phyloP scores from a whole-genome alignment of 35 echinoderm and acorn worm species.

The Chiridota heheva region DNA sequence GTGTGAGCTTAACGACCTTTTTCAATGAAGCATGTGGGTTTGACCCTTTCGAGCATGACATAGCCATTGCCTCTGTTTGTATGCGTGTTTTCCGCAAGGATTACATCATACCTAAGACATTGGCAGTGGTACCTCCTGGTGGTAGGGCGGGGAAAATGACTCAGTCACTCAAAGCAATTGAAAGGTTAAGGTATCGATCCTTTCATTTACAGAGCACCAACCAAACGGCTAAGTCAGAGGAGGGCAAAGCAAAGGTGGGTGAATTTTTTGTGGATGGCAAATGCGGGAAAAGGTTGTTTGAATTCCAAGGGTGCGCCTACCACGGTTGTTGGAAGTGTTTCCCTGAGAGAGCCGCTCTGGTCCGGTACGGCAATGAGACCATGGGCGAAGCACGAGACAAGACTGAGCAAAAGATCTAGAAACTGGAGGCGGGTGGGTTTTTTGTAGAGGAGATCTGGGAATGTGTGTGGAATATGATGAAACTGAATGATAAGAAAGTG shows the following conservation, averaged over 20 bases:
- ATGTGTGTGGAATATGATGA: not conserved
- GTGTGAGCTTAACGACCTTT: no score
- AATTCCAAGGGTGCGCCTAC: constrained; percentile 21
- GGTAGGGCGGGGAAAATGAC: no score
- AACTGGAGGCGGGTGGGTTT: not conserved
- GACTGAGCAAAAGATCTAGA: not conserved
- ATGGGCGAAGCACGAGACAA: not conserved
- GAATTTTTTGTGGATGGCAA: constrained; percentile 10
- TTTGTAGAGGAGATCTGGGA: constrained; percentile 16
- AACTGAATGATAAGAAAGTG: no score
- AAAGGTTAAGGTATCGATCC: no score
- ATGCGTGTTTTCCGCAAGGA: constrained; percentile 33
- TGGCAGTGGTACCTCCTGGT: not conserved
- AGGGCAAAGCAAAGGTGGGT: constrained; percentile 11
- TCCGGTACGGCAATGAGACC: not conserved
- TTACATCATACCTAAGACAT: constrained; percentile 45
- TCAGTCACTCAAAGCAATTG: no score
- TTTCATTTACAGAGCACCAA: no score
- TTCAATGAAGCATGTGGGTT: no score
- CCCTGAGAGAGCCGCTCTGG: constrained; percentile 10
- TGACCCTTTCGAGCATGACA: constrained; percentile 58
- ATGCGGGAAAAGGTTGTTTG: constrained; percentile 11
- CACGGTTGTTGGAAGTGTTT: constrained; percentile 23
- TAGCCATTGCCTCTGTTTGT: constrained; percentile 43
- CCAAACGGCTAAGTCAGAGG: not conserved